phyloP scores from a whole-genome alignment of 2,888 invertebrate species.

The Hydroisotoma schaefferi region DNA sequence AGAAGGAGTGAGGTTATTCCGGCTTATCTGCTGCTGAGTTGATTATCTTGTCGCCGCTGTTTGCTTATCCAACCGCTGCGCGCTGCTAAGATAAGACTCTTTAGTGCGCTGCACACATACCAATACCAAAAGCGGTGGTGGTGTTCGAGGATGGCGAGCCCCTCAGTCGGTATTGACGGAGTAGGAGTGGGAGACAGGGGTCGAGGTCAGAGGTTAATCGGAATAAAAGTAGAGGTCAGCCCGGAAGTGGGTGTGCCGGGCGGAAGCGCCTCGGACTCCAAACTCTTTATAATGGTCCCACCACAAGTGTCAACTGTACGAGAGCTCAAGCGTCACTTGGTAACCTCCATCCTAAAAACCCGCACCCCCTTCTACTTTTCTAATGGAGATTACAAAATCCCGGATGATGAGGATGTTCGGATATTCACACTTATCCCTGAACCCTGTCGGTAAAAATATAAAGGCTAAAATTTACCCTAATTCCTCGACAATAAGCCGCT shows the following conservation, averaged over 20 bases:
- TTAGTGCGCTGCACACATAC: too few species aligned
- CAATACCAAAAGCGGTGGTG: too few species aligned
- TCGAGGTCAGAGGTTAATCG: too few species aligned
- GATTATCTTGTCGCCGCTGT: too few species aligned
- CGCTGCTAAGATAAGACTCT: too few species aligned
- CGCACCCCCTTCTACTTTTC: slow-evolving; percentile 22
- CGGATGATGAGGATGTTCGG: slow-evolving; percentile 28
- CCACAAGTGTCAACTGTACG: slow-evolving; percentile 15
- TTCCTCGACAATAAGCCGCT: too few species aligned
- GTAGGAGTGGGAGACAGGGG: too few species aligned
- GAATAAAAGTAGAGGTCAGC: slow-evolving; percentile 24
- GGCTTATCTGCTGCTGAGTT: too few species aligned
- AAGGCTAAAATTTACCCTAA: slow-evolving; percentile 2
- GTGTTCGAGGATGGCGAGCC: too few species aligned
- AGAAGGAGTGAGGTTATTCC: too few species aligned
- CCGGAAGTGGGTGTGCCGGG: slow-evolving; percentile 7
- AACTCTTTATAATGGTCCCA: slow-evolving; percentile 25
- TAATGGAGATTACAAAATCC: slow-evolving; percentile 28
- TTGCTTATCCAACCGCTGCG: too few species aligned
- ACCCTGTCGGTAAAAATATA: slow-evolving; percentile 28
- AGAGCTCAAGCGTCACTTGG: slow-evolving; percentile 24
- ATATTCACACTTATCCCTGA: slow-evolving; percentile 29
- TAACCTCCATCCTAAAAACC: slow-evolving; percentile 26
- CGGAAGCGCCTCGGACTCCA: slow-evolving; percentile 21
- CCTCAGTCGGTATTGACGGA: too few species aligned